Percentiles rank a stretch among this genome's conserved stretches.
Conservation (phyloP, 2,797 vertebrate species). For the Argya squamiceps region DNA sequence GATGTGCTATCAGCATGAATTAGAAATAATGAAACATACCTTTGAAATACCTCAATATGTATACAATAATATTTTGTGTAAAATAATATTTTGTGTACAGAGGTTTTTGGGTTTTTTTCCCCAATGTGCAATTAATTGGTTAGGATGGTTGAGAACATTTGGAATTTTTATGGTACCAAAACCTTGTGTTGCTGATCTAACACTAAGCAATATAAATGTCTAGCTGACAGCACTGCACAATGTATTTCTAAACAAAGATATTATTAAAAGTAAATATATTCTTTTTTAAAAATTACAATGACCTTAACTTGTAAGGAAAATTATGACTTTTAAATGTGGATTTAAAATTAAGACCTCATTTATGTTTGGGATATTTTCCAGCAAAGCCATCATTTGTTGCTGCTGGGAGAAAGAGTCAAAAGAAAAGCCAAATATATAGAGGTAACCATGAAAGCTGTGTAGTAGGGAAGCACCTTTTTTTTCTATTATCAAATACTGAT, state of each 20-base stretch:
- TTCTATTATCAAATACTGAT: neutral
- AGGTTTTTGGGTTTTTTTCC: rapidly evolving
- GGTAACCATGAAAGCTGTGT: neutral
- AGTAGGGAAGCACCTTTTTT: neutral
- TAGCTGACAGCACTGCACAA: neutral
- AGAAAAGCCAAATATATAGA: neutral
- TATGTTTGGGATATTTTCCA: neutral
- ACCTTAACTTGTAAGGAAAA: neutral
- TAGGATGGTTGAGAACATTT: neutral
- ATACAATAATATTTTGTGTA: neutral
- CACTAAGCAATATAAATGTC: neutral
- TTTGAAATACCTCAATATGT: neutral
- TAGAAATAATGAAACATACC: neutral
- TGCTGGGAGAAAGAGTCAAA: neutral
- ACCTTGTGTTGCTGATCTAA: neutral
- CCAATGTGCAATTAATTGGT: neutral
- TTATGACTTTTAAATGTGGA: neutral
- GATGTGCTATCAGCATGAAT: neutral
- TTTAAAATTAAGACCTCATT: neutral
- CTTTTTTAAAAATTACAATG: neutral
- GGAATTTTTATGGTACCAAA: neutral
- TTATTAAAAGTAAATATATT: neutral
- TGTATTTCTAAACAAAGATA: neutral
- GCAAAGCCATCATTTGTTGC: neutral
- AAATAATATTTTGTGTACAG: neutral